Conservation (phyloP, 1,140 invertebrate genomes). For the Brachionus manjavacas region DNA sequence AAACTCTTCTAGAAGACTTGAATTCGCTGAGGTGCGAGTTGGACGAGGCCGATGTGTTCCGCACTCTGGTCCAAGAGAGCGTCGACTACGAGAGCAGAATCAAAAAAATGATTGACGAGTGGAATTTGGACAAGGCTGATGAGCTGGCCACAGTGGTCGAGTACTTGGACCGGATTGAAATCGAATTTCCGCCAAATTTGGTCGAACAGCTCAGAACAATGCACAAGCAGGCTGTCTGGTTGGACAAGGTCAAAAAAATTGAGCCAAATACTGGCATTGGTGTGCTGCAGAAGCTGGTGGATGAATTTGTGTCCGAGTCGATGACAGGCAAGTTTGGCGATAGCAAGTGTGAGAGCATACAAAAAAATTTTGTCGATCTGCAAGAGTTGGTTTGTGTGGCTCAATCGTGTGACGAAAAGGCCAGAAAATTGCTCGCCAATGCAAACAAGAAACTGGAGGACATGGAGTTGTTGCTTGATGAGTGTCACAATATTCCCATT, state of each 20-base stretch:
- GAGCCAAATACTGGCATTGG: neutral
- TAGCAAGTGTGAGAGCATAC: neutral
- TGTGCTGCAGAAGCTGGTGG: neutral
- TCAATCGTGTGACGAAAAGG: neutral
- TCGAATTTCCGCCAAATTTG: neutral
- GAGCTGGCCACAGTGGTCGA: neutral
- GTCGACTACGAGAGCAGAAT: neutral
- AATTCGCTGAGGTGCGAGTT: neutral
- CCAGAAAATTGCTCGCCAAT: neutral
- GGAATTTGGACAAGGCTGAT: neutral
- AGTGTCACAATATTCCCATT: neutral
- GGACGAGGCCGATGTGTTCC: neutral
- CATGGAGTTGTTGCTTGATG: neutral
- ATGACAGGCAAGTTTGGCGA: neutral
- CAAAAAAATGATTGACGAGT: neutral
- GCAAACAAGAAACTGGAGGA: neutral
- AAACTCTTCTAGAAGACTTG: neutral
- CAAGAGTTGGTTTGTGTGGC: neutral
- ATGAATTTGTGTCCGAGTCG: neutral
- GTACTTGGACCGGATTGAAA: neutral
- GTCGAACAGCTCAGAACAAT: neutral
- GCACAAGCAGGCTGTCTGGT: constrained; percentile 13
- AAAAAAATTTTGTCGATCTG: constrained; percentile 31
- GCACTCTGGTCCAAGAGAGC: neutral
- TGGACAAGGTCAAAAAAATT: constrained; percentile 18